phyloP scores from a whole-genome alignment of 23 tunicate species.

The Styela plicata region DNA sequence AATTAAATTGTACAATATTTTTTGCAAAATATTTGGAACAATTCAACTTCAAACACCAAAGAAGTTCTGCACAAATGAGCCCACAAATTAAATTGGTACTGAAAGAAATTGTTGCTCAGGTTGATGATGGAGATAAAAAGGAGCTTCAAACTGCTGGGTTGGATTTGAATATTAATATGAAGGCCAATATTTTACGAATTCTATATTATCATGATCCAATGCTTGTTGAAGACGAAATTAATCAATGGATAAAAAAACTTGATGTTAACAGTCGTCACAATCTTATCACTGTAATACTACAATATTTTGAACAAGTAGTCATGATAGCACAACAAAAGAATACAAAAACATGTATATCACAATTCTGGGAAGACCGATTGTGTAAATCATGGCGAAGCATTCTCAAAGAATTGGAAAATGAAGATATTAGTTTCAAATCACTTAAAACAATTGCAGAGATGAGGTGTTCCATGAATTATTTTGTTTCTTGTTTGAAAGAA shows the following conservation, averaged over 20 bases:
- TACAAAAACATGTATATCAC: not conserved
- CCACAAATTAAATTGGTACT: constrained; percentile 15
- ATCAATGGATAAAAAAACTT: not conserved
- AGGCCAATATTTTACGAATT: not conserved
- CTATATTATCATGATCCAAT: not conserved
- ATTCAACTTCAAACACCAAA: constrained; percentile 39
- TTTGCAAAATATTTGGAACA: constrained; percentile 57
- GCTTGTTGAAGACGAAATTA: not conserved
- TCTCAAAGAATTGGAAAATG: not conserved
- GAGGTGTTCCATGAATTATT: not conserved
- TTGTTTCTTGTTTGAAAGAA: not conserved
- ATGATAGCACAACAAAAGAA: not conserved
- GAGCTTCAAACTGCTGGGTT: constrained; percentile 5
- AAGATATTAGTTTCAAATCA: too few relatives aligned
- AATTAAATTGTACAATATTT: constrained; percentile 49
- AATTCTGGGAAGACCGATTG: not conserved
- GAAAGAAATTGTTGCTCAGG: not conserved
- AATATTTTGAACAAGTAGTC: not conserved
- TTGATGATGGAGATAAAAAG: not conserved
- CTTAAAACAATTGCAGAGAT: not conserved
- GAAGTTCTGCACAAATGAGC: not conserved
- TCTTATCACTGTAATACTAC: not conserved
- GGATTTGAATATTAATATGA: constrained; percentile 10
- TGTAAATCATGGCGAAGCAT: too few relatives aligned
- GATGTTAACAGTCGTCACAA: not conserved